Base-by-base conservation (phyloP, 1,140 invertebrate genomes). In the Cataglyphis hispanica region DNA sequence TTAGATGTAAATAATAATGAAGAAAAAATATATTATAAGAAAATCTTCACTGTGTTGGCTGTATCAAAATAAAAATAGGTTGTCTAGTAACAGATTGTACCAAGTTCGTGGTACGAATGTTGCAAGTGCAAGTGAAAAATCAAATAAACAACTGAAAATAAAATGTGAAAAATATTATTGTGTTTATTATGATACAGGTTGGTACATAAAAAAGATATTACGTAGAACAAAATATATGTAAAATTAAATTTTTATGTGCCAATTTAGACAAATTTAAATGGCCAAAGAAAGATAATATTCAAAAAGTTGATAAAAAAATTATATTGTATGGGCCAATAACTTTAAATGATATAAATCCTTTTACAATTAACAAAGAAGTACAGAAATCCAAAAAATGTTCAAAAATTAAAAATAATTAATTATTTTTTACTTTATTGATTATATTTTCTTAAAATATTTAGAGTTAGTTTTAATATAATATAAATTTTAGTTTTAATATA, bases 131-230 rank as follows among this genome's bases (percentile, higher is more conserved):
- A 46, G 50, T 46, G 5, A n/a, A 25, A 67, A 46, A 69, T 46
- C 5, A 27, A 46, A 2, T 16, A 2, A 27, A 50, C 2, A 25
- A 46, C 50, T 50, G 3, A 50, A 31, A 16, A 46, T 46, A 27
- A 16, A 69, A 43, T 16, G 13, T 5, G 66, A 69, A 40, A 69
- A 69, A 69, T 69, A 46, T 69, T 67, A 69, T 7, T 70, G 3
- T 31, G 16, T 70, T 50, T 70, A 46, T 70, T 70, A 70, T 50
- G 67, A 70, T 31, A 31, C 16, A 40, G 22, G 40, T 16, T 69
- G 40, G 22, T 46, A 46, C 13, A 43, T 46, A 43, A 22, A n/a
- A 27, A 27, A 40, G 4, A 6, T 43, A 6, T 16, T 69, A 43
- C 34, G 7, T 46, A 16, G 40, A 43, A 27, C 1, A 69, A 69